phyloP scores from a whole-genome alignment of 2,113 vertebrate genomes.

The Muntiacus muntjak region DNA sequence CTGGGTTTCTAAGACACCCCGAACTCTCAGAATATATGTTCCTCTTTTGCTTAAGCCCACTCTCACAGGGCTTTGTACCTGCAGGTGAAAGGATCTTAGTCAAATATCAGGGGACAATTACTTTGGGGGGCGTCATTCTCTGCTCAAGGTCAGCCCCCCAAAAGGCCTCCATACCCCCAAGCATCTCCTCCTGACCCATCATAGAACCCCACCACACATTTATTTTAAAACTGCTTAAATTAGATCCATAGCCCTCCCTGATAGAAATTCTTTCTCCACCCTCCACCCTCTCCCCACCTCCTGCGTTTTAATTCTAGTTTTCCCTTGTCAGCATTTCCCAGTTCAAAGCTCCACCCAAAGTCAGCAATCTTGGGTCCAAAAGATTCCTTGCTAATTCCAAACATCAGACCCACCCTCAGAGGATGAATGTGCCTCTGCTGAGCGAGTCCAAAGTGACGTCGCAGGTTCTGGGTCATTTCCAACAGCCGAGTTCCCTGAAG shows the following conservation, averaged over 20 bases:
- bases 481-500: neutral
- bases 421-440: neutral
- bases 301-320: neutral
- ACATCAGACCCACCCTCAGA: neutral
- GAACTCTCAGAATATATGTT: too few relatives aligned
- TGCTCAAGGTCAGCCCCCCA: neutral
- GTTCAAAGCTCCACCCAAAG: neutral
- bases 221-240: neutral
- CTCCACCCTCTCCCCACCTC: accelerated
- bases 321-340: neutral
- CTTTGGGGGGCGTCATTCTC: neutral
- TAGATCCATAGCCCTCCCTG: neutral
- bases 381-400: neutral
- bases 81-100: neutral
- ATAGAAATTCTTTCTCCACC: neutral
- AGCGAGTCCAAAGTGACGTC: neutral
- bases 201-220: neutral
- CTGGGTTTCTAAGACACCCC: neutral
- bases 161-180: accelerated
- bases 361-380: neutral
- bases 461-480: neutral
- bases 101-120: neutral
- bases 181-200: neutral
- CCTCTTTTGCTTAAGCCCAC: neutral
- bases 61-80: neutral